A percentile compares a stretch with the other conserved stretches of the same genome.
Evolutionary conservation across 2,113 vertebrate species (phyloP).

Genomic region (Pterocles gutturalis): DNA sequence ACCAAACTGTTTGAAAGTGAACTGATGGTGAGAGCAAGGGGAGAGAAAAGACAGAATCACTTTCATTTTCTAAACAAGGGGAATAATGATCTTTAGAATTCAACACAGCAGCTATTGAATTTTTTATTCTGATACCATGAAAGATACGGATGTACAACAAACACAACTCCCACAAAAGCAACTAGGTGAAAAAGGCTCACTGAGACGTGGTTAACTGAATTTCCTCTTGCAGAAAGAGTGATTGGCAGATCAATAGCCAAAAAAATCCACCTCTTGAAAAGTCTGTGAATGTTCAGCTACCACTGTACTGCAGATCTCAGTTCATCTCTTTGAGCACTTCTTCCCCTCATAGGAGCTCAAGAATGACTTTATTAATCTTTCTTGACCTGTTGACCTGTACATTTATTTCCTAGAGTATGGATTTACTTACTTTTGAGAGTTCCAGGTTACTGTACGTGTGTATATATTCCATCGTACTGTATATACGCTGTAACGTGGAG

Average conservation of each 20-base stretch:
- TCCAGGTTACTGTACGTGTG: neutral
- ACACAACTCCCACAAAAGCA: neutral
- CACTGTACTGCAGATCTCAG: neutral
- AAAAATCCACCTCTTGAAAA: constrained; percentile 22
- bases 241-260: constrained; percentile 23
- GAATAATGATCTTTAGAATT: constrained; percentile 38
- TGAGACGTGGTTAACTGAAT: neutral
- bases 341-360: neutral
- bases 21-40: neutral
- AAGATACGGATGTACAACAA: neutral
- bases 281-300: neutral
- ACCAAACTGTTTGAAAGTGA: neutral
- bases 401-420: neutral
- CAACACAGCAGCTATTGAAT: neutral
- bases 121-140: neutral
- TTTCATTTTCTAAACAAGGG: constrained; percentile 41
- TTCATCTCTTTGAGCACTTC: neutral
- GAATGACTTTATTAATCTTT: neutral
- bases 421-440: neutral
- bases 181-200: neutral
- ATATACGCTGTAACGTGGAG: neutral
- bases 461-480: neutral
- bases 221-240: neutral
- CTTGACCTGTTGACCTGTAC: neutral
- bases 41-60: neutral